Base-by-base conservation (phyloP, 2,797 vertebrate genomes). In the Tapirus indicus region DNA sequence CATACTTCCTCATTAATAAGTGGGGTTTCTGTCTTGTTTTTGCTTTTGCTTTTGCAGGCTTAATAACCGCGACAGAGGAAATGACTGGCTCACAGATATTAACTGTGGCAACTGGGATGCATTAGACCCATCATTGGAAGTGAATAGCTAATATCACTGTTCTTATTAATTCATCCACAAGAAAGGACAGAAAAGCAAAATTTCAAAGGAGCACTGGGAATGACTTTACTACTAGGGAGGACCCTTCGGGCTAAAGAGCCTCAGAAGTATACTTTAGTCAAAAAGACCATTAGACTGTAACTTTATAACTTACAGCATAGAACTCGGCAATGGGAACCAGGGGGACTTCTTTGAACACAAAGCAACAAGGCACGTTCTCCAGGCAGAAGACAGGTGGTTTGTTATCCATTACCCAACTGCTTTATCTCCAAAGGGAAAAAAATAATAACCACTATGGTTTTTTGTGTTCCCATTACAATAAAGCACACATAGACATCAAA, bases 171-270 rank as follows among this genome's bases (percentile, higher is more conserved):
- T 90, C 62, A 95, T 84, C 69, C 79, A 96, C 7, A 69, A 97
- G 79, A 97, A 29, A 23, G 35, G 80, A 82, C 60, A 96, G 94
- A 98, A 98, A 97, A 97, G 38, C 69, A 96, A 96, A 95, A 32
- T 20, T 75, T 83, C 86, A 96, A 95, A 96, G 94, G 85, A 25
- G 38, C 90, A 92, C 7, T 94, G 68, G 80, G 97, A 98, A 89
- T 77, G 23, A 56, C 62, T 85, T 95, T 95, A 97, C 92, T 96
- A 47, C 91, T 92, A 44, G 16, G 95, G 54, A 35, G 35, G 5
- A 32, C 71, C 93, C 95, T 97, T 92, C 92, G 87, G 86, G 71
- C 32, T 78, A 93, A 89, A 86, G 16, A 97, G 44, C 9, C 89
- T 94, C 97, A 64, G 66, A 97, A 94, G 94, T 27, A 47, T 56